phyloP scores from a whole-genome alignment of 1,140 invertebrate species.

The Ceratosolen solmsi region DNA sequence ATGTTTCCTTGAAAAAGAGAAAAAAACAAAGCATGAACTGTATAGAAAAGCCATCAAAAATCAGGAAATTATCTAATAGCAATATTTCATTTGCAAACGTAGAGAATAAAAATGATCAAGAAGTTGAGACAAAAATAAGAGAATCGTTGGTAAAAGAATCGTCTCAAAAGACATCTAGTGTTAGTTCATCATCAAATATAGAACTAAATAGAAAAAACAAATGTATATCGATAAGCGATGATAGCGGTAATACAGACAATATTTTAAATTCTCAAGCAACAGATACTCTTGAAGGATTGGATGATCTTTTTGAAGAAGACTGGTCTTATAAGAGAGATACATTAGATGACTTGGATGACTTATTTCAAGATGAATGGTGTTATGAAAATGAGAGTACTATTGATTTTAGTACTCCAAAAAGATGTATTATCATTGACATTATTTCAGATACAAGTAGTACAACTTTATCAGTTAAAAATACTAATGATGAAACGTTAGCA shows the following conservation, averaged over 20 bases:
- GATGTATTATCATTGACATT: slow-evolving; percentile 70
- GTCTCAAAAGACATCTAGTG: slow-evolving; percentile 2
- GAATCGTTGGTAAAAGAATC: not conserved
- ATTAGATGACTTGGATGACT: slow-evolving; percentile 57
- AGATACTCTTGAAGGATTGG: slow-evolving; percentile 39
- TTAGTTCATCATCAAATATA: slow-evolving; percentile 29
- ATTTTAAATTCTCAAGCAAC: slow-evolving; percentile 32
- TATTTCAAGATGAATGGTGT: slow-evolving; percentile 64
- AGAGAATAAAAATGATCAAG: not conserved
- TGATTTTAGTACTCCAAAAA: slow-evolving; percentile 70
- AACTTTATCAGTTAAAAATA: slow-evolving; percentile 67
- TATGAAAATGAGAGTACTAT: slow-evolving; percentile 56
- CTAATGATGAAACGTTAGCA: slow-evolving; percentile 56
- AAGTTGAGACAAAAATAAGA: not conserved
- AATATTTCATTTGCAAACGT: slow-evolving; percentile 16
- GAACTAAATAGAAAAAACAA: slow-evolving; percentile 36
- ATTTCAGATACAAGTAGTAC: slow-evolving; percentile 53
- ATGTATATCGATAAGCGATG: not conserved
- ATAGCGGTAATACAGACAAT: slow-evolving; percentile 30
- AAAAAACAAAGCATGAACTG: slow-evolving; percentile 23
- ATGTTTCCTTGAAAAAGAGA: slow-evolving; percentile 23
- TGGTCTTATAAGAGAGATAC: slow-evolving; percentile 38
- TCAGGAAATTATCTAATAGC: slow-evolving; percentile 38
- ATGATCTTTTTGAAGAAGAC: slow-evolving; percentile 53
- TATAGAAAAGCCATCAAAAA: slow-evolving; percentile 12